Base-by-base conservation (phyloP, 2,797 vertebrate genomes). In the Psittacula echo region DNA sequence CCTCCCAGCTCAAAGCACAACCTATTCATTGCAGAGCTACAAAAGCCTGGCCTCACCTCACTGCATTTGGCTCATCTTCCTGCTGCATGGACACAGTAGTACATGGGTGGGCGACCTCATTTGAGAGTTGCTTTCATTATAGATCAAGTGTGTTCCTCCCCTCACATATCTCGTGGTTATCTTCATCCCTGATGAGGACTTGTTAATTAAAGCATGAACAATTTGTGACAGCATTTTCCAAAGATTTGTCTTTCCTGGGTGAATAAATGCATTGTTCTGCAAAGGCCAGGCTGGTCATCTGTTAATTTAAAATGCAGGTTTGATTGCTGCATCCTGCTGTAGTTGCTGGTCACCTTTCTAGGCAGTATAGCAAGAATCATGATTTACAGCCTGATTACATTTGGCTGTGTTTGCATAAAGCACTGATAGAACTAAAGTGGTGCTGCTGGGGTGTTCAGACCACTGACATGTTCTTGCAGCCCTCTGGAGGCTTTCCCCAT, bases 151-250 rank as follows among this genome's bases (percentile, higher is more conserved):
- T 72, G 85, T 94, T 85, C 86, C 94, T 89, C 90, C 90, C 71
- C 56, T 87, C 70, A 7, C 9, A 1, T 87, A 87, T 75, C 80
- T 75, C 64, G 17, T 26, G 50, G 68, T 94, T 91, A 90, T 90
- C 80, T 80, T 54, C 64, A 73, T 93, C 65, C 42, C 48, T 85
- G 85, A 95, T 89, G 95, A 95, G 83, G 89, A 14, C 27, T 84
- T 70, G 64, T 94, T 94, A 94, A 93, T 94, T 95, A 95, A 94
- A 93, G 80, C 93, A 47, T 90, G 89, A 89, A 45, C 91, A 79
- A 70, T 91, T 93, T 87, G 42, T 54, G 50, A 15, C n/a, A 73
- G 42, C 22, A 15, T 83, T 24, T 75, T 48, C 48, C 5, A 1
- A 62, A 83, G 85, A 30, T 73, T 86, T 70, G 70, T 67, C 58